Evolutionary conservation across 2,113 vertebrate species (phyloP).

Genomic region (Mirza zaza): DNA sequence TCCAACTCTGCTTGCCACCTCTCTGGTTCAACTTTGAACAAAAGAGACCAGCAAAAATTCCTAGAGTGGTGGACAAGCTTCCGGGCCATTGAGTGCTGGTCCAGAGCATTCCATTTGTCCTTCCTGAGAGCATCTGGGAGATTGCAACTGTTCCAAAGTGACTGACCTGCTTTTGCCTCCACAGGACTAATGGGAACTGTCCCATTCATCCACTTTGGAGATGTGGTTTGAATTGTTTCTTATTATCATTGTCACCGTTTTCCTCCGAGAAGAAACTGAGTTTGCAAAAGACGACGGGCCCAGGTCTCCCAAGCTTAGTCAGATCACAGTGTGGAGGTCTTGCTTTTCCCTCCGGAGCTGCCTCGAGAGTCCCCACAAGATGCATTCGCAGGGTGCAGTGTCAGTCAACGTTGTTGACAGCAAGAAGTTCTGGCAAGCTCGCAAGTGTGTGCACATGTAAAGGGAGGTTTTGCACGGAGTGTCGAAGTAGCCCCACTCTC

Average conservation of each 20-base stretch:
- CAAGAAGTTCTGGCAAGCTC: background rate
- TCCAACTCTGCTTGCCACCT: background rate
- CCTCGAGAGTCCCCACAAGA: background rate
- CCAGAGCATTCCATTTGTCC: background rate
- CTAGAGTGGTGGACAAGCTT: background rate
- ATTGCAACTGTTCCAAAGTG: background rate
- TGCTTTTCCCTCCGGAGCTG: background rate
- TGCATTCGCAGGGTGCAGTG: fast-evolving
- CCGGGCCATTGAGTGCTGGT: background rate
- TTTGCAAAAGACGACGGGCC: background rate
- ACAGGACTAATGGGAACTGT: background rate
- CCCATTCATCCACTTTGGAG: background rate
- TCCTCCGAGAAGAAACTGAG: background rate
- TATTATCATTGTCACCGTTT: background rate
- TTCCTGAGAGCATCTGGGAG: background rate
- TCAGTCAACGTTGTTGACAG: background rate
- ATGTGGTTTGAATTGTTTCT: background rate
- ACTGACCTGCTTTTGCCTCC: background rate
- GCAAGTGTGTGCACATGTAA: background rate
- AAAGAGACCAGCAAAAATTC: background rate
- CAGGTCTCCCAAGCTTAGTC: background rate
- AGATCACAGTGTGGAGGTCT: background rate
- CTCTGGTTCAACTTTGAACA: background rate
- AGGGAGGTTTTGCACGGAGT: background rate
- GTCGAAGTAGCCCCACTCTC: too few relatives aligned